Conservation (phyloP, 2,113 vertebrate genomes). For the Oenanthe oenanthe region DNA sequence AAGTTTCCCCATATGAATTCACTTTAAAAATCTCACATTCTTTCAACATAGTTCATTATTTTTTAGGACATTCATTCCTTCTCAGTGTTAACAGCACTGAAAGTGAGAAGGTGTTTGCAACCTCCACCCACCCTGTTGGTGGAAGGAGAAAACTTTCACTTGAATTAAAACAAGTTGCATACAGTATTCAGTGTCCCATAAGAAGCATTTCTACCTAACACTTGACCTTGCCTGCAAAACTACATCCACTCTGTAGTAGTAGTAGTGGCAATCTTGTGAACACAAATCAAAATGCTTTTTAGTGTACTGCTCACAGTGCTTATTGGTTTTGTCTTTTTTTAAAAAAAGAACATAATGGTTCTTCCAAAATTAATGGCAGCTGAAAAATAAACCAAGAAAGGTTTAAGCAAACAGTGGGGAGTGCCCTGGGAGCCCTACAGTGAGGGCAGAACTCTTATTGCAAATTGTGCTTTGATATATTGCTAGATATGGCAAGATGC, state of each 20-base stretch:
- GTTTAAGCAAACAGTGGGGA: not conserved
- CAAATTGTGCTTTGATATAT: constrained; percentile 8
- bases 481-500: constrained; percentile 5
- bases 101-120: not conserved
- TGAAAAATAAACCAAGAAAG: not conserved
- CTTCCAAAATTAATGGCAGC: not conserved
- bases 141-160: not conserved
- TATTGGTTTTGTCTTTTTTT: not conserved
- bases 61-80: not conserved
- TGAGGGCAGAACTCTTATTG: not conserved
- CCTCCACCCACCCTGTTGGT: not conserved
- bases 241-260: not conserved
- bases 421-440: not conserved
- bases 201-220: not conserved
- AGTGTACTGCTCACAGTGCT: not conserved
- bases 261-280: not conserved
- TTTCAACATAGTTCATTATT: not conserved
- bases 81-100: not conserved
- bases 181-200: not conserved
- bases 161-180: not conserved
- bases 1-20: not conserved
- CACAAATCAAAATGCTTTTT: not conserved
- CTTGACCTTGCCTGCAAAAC: not conserved
- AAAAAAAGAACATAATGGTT: not conserved
- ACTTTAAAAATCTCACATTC: not conserved